Conservation (phyloP, 2,797 vertebrate species). For the Rhinella marina region DNA sequence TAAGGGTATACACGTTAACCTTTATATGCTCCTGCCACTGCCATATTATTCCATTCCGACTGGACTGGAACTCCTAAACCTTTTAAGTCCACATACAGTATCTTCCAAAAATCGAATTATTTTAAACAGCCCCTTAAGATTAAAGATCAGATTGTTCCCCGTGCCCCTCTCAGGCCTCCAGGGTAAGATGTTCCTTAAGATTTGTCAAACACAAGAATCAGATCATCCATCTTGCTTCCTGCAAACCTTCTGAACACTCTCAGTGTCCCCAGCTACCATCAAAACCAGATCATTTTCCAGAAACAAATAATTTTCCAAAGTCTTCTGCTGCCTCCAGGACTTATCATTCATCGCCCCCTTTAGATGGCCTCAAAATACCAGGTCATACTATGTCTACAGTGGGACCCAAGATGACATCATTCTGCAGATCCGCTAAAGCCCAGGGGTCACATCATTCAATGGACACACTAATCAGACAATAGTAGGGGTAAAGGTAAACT, state of each 20-base stretch:
- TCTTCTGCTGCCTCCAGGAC: conserved; percentile 1
- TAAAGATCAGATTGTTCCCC: not conserved
- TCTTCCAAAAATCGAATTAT: not conserved
- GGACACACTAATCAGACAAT: conserved; percentile 12
- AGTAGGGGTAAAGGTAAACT: not conserved
- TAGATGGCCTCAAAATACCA: not conserved
- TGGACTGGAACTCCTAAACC: not conserved
- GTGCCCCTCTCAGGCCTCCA: not conserved
- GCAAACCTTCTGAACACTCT: not conserved
- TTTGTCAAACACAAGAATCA: not conserved
- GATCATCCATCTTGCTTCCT: not conserved
- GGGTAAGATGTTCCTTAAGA: conserved; percentile 12
- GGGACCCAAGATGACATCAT: not conserved
- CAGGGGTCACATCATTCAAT: conserved; percentile 11
- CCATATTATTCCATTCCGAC: not conserved
- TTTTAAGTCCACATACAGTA: not conserved
- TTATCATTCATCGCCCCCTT: conserved; percentile 25
- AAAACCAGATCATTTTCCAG: conserved; percentile 15
- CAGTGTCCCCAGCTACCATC: not conserved
- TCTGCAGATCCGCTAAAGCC: not conserved
- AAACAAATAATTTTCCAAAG: not conserved
- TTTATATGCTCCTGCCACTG: not conserved
- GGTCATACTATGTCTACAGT: conserved; percentile 5
- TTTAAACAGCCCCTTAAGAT: not conserved
- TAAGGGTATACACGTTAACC: not conserved